These are phyloP conservation scores for Syngnathus rostellatus DNA, from an alignment of 2,797 vertebrate genomes.

Conservation along the genomic window DNA sequence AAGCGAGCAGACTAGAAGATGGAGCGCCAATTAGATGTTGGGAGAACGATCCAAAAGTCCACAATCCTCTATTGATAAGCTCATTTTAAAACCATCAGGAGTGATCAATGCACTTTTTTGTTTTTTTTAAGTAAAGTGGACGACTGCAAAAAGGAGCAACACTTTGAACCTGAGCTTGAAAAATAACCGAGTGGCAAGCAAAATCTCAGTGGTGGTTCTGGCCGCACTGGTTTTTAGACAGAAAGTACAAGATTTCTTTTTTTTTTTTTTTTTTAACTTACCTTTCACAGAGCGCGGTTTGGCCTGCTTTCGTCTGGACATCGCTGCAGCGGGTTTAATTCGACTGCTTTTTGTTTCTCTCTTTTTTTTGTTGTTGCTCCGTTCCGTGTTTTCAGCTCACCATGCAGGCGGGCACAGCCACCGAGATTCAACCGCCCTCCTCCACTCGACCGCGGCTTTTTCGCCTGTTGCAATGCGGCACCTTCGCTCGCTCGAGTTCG, in stretches of 20 bases:
- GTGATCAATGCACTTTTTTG: neutral
- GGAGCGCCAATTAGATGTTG: neutral
- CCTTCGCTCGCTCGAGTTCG: conserved; percentile 58
- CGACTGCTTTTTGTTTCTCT: conserved; percentile 6
- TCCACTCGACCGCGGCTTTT: conserved; percentile 63
- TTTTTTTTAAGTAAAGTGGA: too few relatives aligned
- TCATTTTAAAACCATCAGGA: neutral
- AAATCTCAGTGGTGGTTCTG: conserved; percentile 47
- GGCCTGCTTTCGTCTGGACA: conserved; percentile 97
- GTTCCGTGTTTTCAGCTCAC: conserved; percentile 57
- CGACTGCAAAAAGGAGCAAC: neutral
- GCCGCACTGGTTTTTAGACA: neutral
- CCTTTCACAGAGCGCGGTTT: conserved; percentile 98
- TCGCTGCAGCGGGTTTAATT: conserved; percentile 60
- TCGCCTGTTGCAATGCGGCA: conserved; percentile 98
- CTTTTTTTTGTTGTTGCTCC: conserved; percentile 26
- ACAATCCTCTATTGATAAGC: neutral
- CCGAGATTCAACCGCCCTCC: conserved; percentile 31
- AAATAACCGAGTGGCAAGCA: neutral
- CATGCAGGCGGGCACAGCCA: conserved; percentile 51
- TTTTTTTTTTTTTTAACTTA: conserved; percentile 60
- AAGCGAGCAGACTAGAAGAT: neutral
- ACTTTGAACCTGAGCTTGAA: neutral
- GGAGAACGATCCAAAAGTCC: neutral
- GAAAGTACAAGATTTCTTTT: conserved; percentile 16